A percentile compares a stretch with the other conserved stretches of the same genome.
These are phyloP conservation scores for Ceyx margarethae DNA, from an alignment of 2,113 vertebrate species.

Conservation along the genomic window DNA sequence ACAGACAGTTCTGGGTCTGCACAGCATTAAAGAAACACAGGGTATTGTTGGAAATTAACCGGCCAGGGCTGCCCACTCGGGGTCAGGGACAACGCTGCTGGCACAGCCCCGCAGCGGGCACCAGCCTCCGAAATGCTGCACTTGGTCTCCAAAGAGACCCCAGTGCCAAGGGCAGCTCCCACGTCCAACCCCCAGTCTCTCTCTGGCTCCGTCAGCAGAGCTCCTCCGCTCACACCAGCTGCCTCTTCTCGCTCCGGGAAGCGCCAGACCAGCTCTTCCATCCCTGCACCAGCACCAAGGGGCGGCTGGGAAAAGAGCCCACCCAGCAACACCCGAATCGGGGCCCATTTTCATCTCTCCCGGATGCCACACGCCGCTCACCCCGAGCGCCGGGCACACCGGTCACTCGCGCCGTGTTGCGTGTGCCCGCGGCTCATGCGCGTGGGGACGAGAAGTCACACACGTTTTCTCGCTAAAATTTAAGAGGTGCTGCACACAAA, in stretches of 20 bases:
- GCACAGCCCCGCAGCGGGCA: neutral
- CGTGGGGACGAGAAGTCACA: neutral
- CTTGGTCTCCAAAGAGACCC: neutral
- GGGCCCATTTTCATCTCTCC: neutral
- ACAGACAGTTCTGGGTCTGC: accelerated
- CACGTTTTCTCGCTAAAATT: neutral
- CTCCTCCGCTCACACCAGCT: neutral
- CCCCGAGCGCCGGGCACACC: neutral
- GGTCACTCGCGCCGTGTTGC: neutral
- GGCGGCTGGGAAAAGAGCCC: neutral
- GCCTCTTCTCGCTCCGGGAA: accelerated
- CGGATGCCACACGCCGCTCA: accelerated
- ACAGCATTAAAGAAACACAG: accelerated
- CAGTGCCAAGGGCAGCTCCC: accelerated
- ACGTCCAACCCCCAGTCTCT: neutral
- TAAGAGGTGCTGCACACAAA: neutral
- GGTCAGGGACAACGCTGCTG: neutral
- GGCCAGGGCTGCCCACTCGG: accelerated
- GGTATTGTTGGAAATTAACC: accelerated
- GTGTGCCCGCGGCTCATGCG: accelerated
- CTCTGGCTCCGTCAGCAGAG: neutral
- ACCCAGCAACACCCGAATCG: accelerated
- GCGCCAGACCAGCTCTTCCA: neutral
- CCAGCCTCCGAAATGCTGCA: neutral
- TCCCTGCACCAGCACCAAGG: neutral